Evolutionary conservation across 2,797 vertebrate genomes (phyloP).

Genomic region (Anabas testudineus): DNA sequence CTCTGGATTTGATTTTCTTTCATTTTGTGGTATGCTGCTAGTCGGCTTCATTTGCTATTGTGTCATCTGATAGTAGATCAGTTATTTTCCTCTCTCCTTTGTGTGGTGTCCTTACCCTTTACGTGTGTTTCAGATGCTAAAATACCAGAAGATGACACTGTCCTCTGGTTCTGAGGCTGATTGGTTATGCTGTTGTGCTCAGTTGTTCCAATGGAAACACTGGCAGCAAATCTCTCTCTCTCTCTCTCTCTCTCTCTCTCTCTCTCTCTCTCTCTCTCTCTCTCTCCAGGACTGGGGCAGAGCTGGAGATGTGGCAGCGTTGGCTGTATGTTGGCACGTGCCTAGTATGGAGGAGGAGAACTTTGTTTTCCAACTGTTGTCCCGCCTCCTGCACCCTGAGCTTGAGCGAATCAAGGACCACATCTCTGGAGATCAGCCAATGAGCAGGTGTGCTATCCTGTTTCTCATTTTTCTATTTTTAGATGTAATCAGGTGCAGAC

Average conservation of each 20-base stretch:
- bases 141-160: conserved; percentile 22
- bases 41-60: conserved; percentile 7
- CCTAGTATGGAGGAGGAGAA: conserved; percentile 89
- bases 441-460: conserved; percentile 87
- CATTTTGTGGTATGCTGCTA: background rate
- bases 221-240: conserved; percentile 13
- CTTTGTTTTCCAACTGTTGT: conserved; percentile 93
- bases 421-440: conserved; percentile 88
- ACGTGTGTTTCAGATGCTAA: conserved; percentile 30
- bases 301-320: conserved; percentile 90
- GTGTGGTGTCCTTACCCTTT: conserved; percentile 4
- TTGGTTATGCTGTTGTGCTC: conserved; percentile 42
- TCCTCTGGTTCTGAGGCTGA: conserved; percentile 44
- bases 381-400: conserved; percentile 92
- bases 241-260: conserved; percentile 23
- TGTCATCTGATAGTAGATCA: conserved; percentile 6
- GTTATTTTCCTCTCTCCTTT: conserved; percentile 3
- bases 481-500: conserved; percentile 2
- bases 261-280: conserved; percentile 19
- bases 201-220: conserved; percentile 62
- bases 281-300: conserved; percentile 93
- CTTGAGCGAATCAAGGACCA: conserved; percentile 88
- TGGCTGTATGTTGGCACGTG: conserved; percentile 95
- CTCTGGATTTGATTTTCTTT: conserved; percentile 11
- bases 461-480: conserved; percentile 18